Percentiles rank a stretch among this genome's conserved stretches.
Conservation (phyloP, 2,797 vertebrate species). For the Dallia pectoralis region DNA sequence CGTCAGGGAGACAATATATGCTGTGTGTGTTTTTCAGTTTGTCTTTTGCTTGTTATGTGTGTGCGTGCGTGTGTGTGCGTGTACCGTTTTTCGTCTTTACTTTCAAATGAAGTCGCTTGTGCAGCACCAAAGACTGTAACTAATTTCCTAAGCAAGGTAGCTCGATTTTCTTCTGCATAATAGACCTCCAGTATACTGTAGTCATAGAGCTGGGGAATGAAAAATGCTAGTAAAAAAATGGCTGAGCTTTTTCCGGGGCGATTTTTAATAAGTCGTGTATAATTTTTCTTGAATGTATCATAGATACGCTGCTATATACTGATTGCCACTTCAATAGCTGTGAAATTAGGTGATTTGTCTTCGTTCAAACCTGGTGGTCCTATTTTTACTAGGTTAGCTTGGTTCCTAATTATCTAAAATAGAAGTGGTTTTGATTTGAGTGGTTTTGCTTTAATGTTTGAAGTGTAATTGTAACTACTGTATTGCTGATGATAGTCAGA, state of each 20-base stretch:
- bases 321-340: slow-evolving; percentile 99
- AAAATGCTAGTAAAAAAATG: slow-evolving; percentile 73
- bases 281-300: slow-evolving; percentile 99
- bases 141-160: slow-evolving; percentile 97
- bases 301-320: slow-evolving; percentile 99
- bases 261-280: slow-evolving; percentile 98
- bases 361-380: slow-evolving; percentile 93
- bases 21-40: slow-evolving; percentile 71
- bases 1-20: slow-evolving; percentile 91
- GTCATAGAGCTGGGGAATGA: slow-evolving; percentile 85
- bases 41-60: slow-evolving; percentile 75
- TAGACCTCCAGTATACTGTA: slow-evolving; percentile 96
- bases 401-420: slow-evolving; percentile 95
- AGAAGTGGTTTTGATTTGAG: slow-evolving; percentile 90
- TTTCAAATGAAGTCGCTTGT: slow-evolving; percentile 95
- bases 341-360: slow-evolving; percentile 98
- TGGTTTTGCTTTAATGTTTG: slow-evolving; percentile 93
- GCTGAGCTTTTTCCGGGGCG: slow-evolving; percentile 89
- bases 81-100: slow-evolving; percentile 65
- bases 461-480: slow-evolving; percentile 99
- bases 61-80: too few relatives aligned
- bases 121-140: slow-evolving; percentile 99
- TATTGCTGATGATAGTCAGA: slow-evolving; percentile 99
- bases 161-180: slow-evolving; percentile 82
- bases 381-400: slow-evolving; percentile 96